These are phyloP conservation scores for Lethrus apterus DNA, from an alignment of 1,140 invertebrate genomes.

Conservation along the genomic window DNA sequence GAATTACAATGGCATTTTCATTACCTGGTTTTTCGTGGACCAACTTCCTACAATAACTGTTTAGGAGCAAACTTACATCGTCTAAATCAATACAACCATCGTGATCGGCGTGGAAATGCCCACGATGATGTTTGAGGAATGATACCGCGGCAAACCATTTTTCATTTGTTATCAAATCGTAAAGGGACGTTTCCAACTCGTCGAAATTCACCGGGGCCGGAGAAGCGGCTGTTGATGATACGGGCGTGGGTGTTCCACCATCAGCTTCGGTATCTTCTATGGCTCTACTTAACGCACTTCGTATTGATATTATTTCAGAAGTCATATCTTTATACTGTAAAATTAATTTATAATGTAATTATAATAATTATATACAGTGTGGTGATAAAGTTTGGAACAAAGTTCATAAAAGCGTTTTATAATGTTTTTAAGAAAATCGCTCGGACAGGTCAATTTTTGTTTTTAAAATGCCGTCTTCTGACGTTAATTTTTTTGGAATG, in stretches of 20 bases:
- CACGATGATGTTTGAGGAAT: constrained; percentile 53
- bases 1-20: constrained; percentile 13
- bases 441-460: too few species aligned
- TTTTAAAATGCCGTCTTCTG: too few species aligned
- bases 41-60: constrained; percentile 63
- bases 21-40: constrained; percentile 60
- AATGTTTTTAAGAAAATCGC: too few species aligned
- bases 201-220: constrained; percentile 41
- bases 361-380: too few species aligned
- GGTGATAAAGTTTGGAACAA: too few species aligned
- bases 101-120: constrained; percentile 54
- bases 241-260: constrained; percentile 50
- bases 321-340: constrained; percentile 51
- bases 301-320: constrained; percentile 47
- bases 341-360: constrained; percentile 2
- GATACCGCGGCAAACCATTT: constrained; percentile 59
- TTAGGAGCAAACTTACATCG: constrained; percentile 60
- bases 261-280: constrained; percentile 52
- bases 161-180: constrained; percentile 55
- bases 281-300: constrained; percentile 45
- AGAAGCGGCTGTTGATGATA: constrained; percentile 42
- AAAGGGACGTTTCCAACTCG: constrained; percentile 48
- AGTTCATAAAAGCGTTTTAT: not conserved
- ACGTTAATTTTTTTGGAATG: too few species aligned
- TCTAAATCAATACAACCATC: constrained; percentile 48